phyloP scores from a whole-genome alignment of 2,888 invertebrate species.

The Mythimna loreyi region DNA sequence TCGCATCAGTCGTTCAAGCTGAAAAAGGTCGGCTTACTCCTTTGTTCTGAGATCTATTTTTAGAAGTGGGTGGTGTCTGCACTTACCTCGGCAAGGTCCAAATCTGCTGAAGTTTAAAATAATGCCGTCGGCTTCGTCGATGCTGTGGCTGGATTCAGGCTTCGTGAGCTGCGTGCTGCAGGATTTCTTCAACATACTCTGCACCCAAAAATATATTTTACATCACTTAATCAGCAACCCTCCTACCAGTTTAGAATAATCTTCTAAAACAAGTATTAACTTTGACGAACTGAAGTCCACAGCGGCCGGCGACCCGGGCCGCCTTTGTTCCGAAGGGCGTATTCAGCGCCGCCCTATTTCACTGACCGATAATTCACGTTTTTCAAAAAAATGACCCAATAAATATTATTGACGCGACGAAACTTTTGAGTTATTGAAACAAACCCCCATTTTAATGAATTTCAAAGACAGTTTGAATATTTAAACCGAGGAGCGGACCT shows the following conservation, averaged over 20 bases:
- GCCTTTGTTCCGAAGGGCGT: slow-evolving; percentile 36
- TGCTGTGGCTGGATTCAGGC: slow-evolving; percentile 81
- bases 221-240: slow-evolving; percentile 14
- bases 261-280: slow-evolving; percentile 8
- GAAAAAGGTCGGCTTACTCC: neutral
- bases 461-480: slow-evolving; percentile 6
- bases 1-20: neutral
- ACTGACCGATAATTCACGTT: neutral
- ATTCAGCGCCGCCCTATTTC: neutral
- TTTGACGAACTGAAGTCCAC: slow-evolving; percentile 15
- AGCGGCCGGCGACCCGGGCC: slow-evolving; percentile 31
- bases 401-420: neutral
- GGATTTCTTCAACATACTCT: slow-evolving; percentile 83
- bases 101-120: slow-evolving; percentile 80
- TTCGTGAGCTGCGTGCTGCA: slow-evolving; percentile 83
- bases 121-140: slow-evolving; percentile 81
- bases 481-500: neutral
- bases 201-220: slow-evolving; percentile 32
- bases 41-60: slow-evolving; percentile 8
- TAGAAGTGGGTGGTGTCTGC: neutral
- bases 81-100: slow-evolving; percentile 78
- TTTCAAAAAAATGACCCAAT: neutral
- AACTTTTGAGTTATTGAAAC: slow-evolving; percentile 6
- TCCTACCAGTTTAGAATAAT: neutral
- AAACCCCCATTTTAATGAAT: slow-evolving; percentile 5